Evolutionary conservation across 2,888 invertebrate species (phyloP).

Genomic region (Tanypteryx hageni): DNA sequence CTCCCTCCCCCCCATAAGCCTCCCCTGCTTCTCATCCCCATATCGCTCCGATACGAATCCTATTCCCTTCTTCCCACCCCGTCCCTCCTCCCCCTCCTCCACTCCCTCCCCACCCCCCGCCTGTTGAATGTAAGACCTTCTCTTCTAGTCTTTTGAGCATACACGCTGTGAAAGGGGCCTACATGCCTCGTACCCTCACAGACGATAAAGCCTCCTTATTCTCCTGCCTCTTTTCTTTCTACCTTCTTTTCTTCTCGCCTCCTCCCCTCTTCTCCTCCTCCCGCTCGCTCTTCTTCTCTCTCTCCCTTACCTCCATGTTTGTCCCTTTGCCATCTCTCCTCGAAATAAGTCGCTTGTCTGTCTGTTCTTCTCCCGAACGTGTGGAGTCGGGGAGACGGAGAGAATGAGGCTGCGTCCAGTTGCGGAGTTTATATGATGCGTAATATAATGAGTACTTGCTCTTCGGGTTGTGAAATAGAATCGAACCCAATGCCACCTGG

Average conservation of each 20-base stretch:
- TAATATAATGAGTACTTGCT: neutral
- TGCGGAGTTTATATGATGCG: neutral
- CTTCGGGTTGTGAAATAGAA: neutral
- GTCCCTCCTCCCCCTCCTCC: neutral
- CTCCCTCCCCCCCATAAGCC: neutral
- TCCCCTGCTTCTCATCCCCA: neutral
- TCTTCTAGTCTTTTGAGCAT: constrained; percentile 24
- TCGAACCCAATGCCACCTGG: neutral
- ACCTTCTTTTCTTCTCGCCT: neutral
- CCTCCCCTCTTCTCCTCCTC: neutral
- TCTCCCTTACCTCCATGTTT: neutral
- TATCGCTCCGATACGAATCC: neutral
- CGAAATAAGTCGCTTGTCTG: constrained; percentile 22
- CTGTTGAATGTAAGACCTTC: neutral
- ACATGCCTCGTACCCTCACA: constrained; percentile 11
- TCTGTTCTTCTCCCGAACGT: neutral
- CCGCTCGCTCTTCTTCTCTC: neutral
- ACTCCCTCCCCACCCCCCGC: neutral
- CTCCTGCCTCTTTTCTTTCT: neutral
- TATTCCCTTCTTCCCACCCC: neutral
- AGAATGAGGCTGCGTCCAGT: neutral
- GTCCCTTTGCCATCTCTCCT: neutral
- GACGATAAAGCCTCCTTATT: constrained; percentile 25
- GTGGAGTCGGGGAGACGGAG: neutral
- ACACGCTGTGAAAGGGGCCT: constrained; percentile 19